Percentiles rank a stretch among this genome's conserved stretches.
Evolutionary conservation across 1,140 invertebrate genomes (phyloP).

Genomic region (Drosophila tani): DNA sequence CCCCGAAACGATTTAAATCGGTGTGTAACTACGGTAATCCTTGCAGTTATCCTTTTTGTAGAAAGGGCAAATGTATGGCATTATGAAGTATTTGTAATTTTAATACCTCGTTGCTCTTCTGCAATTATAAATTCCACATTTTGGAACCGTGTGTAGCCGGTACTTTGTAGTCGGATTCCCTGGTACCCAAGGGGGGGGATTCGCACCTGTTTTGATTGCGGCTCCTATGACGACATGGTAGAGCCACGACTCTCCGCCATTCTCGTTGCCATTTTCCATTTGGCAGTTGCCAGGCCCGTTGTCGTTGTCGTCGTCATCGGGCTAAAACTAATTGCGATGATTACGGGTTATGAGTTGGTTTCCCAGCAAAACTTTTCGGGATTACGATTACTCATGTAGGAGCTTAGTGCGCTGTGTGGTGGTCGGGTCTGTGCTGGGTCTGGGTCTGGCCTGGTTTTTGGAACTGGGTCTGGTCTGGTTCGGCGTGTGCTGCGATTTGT

Average conservation of each 20-base stretch:
- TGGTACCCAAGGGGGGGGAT: background rate
- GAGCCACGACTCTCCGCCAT: constrained; percentile 4
- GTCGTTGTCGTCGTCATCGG: constrained; percentile 38
- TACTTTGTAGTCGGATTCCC: constrained; percentile 15
- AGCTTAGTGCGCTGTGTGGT: constrained; percentile 38
- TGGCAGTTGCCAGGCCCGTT: constrained; percentile 19
- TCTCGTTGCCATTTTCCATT: constrained; percentile 21
- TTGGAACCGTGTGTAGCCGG: background rate
- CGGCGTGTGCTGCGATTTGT: constrained; percentile 48
- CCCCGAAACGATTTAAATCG: background rate
- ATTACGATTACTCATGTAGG: constrained; percentile 64
- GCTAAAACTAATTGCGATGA: constrained; percentile 57
- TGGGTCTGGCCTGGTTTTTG: background rate
- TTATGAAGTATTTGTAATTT: background rate
- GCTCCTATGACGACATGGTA: constrained; percentile 40
- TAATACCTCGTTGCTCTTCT: background rate
- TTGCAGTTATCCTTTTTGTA: too few species aligned
- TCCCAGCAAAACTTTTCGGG: constrained; percentile 49
- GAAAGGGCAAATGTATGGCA: too few species aligned
- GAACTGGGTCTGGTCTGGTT: background rate
- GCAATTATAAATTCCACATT: constrained; percentile 5
- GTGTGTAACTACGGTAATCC: too few species aligned
- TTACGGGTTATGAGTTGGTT: constrained; percentile 59
- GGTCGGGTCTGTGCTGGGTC: constrained; percentile 10
- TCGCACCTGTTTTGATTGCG: constrained; percentile 28